Evolutionary conservation across 2,797 vertebrate genomes (phyloP).

Genomic region (Odontamblyopus lacepedii): DNA sequence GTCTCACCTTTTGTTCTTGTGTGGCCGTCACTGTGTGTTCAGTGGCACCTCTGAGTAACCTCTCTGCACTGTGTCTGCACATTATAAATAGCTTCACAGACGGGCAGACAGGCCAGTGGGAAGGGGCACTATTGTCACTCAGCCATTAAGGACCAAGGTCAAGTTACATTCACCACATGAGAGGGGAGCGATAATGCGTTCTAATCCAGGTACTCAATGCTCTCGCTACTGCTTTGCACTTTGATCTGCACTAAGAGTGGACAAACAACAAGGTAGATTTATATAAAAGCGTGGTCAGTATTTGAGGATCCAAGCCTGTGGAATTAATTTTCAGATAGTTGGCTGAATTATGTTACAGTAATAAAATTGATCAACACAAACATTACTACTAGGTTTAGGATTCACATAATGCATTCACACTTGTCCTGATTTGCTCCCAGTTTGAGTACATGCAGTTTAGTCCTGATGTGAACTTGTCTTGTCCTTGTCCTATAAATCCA

Average conservation of each 20-base stretch:
- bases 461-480: background rate
- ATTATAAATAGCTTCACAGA: conserved; percentile 74
- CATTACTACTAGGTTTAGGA: background rate
- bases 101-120: conserved; percentile 61
- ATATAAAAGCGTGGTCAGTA: background rate
- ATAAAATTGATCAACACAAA: no score
- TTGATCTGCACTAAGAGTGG: background rate
- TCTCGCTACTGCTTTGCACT: conserved; percentile 18
- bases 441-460: background rate
- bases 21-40: conserved; percentile 46
- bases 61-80: conserved; percentile 61
- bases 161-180: conserved; percentile 61
- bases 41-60: conserved; percentile 64
- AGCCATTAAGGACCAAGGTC: conserved; percentile 67
- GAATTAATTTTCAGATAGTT: background rate
- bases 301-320: background rate
- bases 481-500: background rate
- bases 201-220: conserved; percentile 44
- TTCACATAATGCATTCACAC: background rate
- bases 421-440: no score
- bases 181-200: conserved; percentile 40
- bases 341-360: background rate
- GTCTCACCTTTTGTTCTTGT: conserved; percentile 69
- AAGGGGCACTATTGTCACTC: conserved; percentile 60
- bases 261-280: background rate